Base-by-base conservation (phyloP, 2,888 invertebrate species). In the Taenaris catops region DNA sequence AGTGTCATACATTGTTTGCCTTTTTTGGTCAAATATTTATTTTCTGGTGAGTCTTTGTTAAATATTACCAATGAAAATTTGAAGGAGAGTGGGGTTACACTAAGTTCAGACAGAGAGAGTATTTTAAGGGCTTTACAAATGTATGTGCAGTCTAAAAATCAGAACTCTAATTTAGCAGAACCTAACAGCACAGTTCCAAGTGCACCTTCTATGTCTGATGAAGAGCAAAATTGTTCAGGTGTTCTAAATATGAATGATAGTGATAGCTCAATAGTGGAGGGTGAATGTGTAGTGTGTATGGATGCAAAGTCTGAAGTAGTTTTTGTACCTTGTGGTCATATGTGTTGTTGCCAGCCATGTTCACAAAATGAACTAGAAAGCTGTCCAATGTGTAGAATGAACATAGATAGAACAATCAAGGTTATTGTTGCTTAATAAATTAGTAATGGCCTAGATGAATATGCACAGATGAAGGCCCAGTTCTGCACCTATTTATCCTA, bases 271-370 rank as follows among this genome's bases (percentile, higher is more conserved):
- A 26, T 36, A 53, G 63, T 63, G 24, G 81, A 81, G 43, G 86
- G 90, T 4, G 96, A 96, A 78, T 96, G 96, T 84, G 93, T 95
- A 18, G 89, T 96, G 52, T 96, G 96, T 67, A 90, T 96, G 90
- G 95, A 95, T 71, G 75, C 83, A 49, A 88, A 86, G 67, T 74
- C 78, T 51, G 90, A 92, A 67, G 88, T 95, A 31, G 92, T 96
- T 57, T 95, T 95, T 84, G 89, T 96, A 53, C 94, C 94, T 34
- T 96, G 96, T 66, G 96, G 96, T 35, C 96, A 96, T 71, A 90
- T 95, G 62, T 96, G 96, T 63, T 93, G 93, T 63, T 96, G 96
- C 71, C 71, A 88, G 31, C 64, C 70, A 29, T 96, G 96, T 78
- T 90, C 93, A 27, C 65, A 73, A 44, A 78, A 81, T 52, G 75